A percentile compares a stretch with the other conserved stretches of the same genome.
These are phyloP conservation scores for Tetranychus truncatus DNA, from an alignment of 2,888 invertebrate species.

Conservation along the genomic window DNA sequence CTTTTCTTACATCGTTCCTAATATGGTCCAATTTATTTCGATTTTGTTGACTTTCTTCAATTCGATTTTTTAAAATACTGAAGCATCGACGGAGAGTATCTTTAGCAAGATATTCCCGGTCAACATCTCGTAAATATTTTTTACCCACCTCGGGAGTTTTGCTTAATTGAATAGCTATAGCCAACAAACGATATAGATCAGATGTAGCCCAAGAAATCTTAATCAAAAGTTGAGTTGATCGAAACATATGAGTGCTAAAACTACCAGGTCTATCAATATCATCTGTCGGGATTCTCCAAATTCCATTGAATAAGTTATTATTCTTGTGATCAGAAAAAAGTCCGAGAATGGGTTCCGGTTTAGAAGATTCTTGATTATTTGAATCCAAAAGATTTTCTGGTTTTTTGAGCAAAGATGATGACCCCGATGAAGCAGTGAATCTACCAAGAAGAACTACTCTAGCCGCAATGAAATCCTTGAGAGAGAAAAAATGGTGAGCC, in stretches of 20 bases:
- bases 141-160: slow-evolving; percentile 68
- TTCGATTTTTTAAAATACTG: slow-evolving; percentile 14
- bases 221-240: slow-evolving; percentile 59
- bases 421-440: background rate
- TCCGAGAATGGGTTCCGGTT: slow-evolving; percentile 4
- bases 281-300: slow-evolving; percentile 72
- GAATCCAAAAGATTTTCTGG: no score
- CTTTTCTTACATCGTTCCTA: background rate
- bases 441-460: slow-evolving; percentile 17
- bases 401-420: background rate
- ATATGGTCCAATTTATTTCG: background rate
- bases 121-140: slow-evolving; percentile 63
- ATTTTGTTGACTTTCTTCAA: background rate
- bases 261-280: slow-evolving; percentile 84
- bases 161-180: slow-evolving; percentile 56
- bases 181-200: slow-evolving; percentile 58
- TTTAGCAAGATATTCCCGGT: slow-evolving; percentile 58
- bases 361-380: background rate
- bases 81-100: slow-evolving; percentile 44
- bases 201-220: slow-evolving; percentile 58
- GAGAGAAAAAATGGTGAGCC: slow-evolving; percentile 55
- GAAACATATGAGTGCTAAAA: slow-evolving; percentile 73
- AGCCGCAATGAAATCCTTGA: slow-evolving; percentile 11
- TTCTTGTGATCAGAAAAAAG: slow-evolving; percentile 65
- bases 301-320: slow-evolving; percentile 73